phyloP scores from a whole-genome alignment of 2,888 invertebrate species.

The Podabrus alpinus region DNA sequence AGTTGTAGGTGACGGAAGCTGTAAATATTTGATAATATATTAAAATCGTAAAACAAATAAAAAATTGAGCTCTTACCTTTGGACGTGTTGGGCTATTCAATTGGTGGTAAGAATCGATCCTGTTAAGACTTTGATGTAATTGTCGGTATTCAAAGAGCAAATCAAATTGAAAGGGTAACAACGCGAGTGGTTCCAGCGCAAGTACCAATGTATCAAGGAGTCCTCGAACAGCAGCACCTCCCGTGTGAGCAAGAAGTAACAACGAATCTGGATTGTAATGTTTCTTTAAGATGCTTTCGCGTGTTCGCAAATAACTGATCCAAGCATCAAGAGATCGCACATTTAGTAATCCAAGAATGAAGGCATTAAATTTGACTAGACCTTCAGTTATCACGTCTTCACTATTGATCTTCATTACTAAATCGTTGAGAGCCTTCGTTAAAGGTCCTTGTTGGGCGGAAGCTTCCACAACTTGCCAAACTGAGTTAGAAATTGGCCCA shows the following conservation, averaged over 20 bases:
- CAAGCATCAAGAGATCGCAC: slow-evolving; percentile 88
- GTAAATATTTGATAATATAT: not conserved
- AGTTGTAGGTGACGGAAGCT: slow-evolving; percentile 26
- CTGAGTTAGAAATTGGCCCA: slow-evolving; percentile 82
- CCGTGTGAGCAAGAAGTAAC: slow-evolving; percentile 66
- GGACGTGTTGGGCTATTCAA: slow-evolving; percentile 50
- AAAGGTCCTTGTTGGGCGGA: slow-evolving; percentile 86
- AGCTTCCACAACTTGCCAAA: slow-evolving; percentile 89
- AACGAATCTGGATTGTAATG: slow-evolving; percentile 80
- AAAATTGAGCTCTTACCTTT: slow-evolving; percentile 38
- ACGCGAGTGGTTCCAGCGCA: slow-evolving; percentile 77
- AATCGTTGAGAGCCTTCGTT: slow-evolving; percentile 80
- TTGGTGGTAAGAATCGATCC: slow-evolving; percentile 60
- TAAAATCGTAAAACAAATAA: not conserved
- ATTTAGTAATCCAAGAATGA: slow-evolving; percentile 83
- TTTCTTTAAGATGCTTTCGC: slow-evolving; percentile 79
- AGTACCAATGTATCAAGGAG: slow-evolving; percentile 75
- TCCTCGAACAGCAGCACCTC: slow-evolving; percentile 63
- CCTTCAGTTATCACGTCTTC: slow-evolving; percentile 84
- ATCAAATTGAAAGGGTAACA: slow-evolving; percentile 81
- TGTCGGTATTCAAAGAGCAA: slow-evolving; percentile 78
- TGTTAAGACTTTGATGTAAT: slow-evolving; percentile 75
- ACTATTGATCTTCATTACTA: slow-evolving; percentile 80
- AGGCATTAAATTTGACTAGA: slow-evolving; percentile 85
- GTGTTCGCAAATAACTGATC: slow-evolving; percentile 83